These are phyloP conservation scores for Clitarchus hookeri DNA, from an alignment of 2,888 invertebrate genomes.

Conservation along the genomic window DNA sequence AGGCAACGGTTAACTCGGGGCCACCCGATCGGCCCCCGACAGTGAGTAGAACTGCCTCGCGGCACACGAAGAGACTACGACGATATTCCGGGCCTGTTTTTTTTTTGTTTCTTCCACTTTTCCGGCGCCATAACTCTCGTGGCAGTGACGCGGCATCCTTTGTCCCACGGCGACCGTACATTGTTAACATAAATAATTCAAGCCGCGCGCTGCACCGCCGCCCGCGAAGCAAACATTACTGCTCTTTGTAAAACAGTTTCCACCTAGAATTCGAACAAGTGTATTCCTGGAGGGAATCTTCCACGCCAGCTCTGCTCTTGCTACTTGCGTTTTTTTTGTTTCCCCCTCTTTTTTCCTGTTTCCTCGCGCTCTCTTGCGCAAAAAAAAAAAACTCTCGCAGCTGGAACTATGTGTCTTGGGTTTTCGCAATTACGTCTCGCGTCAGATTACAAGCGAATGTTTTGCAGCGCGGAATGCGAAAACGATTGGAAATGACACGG, in stretches of 20 bases:
- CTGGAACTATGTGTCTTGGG: background rate
- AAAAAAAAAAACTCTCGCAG: background rate
- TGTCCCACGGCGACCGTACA: background rate
- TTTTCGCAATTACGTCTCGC: too few relatives aligned
- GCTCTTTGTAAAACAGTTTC: conserved; percentile 3
- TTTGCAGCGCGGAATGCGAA: too few relatives aligned
- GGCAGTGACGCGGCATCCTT: conserved; percentile 14
- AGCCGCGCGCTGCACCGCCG: background rate
- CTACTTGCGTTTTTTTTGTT: background rate
- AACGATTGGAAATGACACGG: too few relatives aligned
- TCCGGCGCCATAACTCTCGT: background rate
- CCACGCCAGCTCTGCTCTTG: background rate
- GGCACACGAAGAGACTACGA: background rate
- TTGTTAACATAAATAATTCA: conserved; percentile 14
- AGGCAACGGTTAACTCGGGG: background rate
- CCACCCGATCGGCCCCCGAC: background rate
- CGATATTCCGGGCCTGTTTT: background rate
- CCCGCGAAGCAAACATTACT: background rate
- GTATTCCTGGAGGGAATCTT: conserved; percentile 14
- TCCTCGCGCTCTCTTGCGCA: background rate
- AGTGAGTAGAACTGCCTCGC: background rate
- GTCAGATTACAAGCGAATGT: too few relatives aligned
- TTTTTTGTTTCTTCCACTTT: background rate
- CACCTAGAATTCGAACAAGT: conserved; percentile 2
- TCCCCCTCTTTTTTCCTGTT: background rate